Evolutionary conservation across 2,888 invertebrate genomes (phyloP), one percentile per base, ranked within the genome.

Genomic region (Amiota mariae): DNA sequence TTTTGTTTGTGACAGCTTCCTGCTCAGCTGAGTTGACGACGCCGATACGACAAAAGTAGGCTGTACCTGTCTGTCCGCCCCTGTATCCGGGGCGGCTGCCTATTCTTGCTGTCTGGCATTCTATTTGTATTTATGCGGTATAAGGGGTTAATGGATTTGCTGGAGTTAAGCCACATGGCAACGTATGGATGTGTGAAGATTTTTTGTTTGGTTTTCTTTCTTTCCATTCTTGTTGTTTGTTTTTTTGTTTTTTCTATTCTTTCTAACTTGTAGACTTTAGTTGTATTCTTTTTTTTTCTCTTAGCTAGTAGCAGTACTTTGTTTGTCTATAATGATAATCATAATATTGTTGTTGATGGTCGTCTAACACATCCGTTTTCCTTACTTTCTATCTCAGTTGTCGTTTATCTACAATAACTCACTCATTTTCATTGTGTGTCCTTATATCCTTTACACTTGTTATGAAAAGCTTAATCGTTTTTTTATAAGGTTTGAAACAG

Each of bases 111-210:
- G 67, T 11, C 67, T 59, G 66, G 49, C 66, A 54, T 77, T 80
- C 81, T 85, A 81, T 85, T 84, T 86, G 84, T 76, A 85, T 81
- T 77, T 84, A 78, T 86, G 86, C 84, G 81, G 84, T 86, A 86
- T 86, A 84, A 84, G 84, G 84, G 86, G 84, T 84, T 84, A 84
- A 84, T 84, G 84, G 84, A 84, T 86, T 84, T 84, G 80, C 80
- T 78, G 12, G 67, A 68, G 67, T 68, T 68, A 24, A 68, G 67
- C 54, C 51, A 12, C 67, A 68, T 24, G 20, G 24, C 12, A 51
- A 51, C 51, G 49, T 15, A 49, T 51, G 67, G 10, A 13, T 68
- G 66, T 66, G 10, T 68, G 67, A 15, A 54, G 51, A 36, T 68
- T 68, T 68, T 24, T 24, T 59, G 15, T 59, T 59, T 20, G 18